Evolutionary conservation across 2,797 vertebrate species (phyloP).

Genomic region (Bovichtus variegatus): DNA sequence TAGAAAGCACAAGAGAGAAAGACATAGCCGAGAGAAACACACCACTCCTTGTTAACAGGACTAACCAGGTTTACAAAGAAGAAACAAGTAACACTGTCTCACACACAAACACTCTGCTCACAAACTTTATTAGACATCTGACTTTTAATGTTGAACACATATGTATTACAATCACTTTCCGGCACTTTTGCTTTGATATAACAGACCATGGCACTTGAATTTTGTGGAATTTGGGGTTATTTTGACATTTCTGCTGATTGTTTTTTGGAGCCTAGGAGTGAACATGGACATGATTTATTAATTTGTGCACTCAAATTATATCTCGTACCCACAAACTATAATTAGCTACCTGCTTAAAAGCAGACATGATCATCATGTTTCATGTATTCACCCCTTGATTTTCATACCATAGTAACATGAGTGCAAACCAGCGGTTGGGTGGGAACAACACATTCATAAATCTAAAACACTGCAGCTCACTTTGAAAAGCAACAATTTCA

Average conservation of each 20-base stretch:
- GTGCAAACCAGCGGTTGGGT: neutral
- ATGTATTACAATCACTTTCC: neutral
- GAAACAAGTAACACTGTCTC: constrained; percentile 1
- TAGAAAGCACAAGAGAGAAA: constrained; percentile 22
- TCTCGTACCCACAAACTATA: neutral
- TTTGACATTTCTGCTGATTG: neutral
- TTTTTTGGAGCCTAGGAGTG: neutral
- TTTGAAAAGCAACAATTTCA: neutral
- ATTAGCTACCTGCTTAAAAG: neutral
- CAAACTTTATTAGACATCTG: neutral
- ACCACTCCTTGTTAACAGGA: constrained; percentile 76
- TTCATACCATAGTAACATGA: neutral
- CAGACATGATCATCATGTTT: neutral
- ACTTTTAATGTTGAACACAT: neutral
- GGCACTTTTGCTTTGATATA: neutral
- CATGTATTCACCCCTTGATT: neutral
- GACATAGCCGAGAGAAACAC: constrained; percentile 18
- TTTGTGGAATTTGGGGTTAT: neutral
- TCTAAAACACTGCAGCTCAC: neutral
- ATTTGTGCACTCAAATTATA: neutral
- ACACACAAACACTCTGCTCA: constrained; percentile 3
- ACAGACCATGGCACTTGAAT: too few species aligned
- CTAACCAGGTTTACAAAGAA: constrained; percentile 68
- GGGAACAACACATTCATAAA: neutral
- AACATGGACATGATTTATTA: too few species aligned